phyloP scores from a whole-genome alignment of 2,113 vertebrate genomes.

The Phylloscopus trochilus region DNA sequence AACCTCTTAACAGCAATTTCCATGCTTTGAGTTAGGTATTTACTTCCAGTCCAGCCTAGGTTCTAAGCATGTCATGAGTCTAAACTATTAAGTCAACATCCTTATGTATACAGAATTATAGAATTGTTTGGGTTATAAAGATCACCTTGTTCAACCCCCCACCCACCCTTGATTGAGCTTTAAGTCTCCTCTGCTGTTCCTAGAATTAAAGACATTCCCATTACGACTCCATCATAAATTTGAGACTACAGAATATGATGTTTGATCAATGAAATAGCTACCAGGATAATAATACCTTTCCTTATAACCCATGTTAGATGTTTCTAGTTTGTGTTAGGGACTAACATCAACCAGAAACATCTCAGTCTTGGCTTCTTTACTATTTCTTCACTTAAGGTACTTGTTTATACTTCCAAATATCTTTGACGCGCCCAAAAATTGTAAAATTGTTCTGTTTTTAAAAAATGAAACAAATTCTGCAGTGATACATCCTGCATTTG shows the following conservation, averaged over 20 bases:
- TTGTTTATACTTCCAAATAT: neutral
- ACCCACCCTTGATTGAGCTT: neutral
- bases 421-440: neutral
- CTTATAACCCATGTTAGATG: neutral
- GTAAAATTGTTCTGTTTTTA: neutral
- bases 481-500: neutral
- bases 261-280: neutral
- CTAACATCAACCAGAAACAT: neutral
- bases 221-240: neutral
- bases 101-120: neutral
- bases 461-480: neutral
- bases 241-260: neutral
- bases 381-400: neutral
- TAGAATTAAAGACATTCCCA: neutral
- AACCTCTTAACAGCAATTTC: neutral
- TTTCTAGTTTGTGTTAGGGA: neutral
- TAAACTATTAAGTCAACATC: neutral
- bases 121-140: neutral
- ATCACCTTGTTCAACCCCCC: neutral
- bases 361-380: neutral
- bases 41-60: neutral
- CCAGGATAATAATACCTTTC: neutral
- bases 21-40: neutral
- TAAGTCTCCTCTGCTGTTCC: neutral
- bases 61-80: neutral